Conservation (phyloP, 2,113 vertebrate species). For the Campylomormyrus tamandua region DNA sequence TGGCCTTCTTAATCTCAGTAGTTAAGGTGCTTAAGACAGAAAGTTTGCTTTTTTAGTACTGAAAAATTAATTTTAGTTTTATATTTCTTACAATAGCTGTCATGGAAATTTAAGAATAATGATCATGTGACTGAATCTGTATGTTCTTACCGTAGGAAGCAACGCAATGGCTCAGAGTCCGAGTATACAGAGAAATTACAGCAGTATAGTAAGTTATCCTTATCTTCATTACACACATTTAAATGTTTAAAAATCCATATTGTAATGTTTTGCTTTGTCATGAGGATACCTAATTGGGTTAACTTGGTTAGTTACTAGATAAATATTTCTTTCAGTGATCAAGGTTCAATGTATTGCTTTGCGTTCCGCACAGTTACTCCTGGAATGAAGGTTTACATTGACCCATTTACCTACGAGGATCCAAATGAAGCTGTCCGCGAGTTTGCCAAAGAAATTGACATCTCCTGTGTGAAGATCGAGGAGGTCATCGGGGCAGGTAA, state of each 20-base stretch:
- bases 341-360: neutral
- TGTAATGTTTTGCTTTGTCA: neutral
- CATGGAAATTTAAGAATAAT: neutral
- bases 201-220: conserved; percentile 81
- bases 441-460: conserved; percentile 97
- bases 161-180: conserved; percentile 77
- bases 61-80: neutral
- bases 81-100: neutral
- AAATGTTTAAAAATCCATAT: neutral
- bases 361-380: conserved; percentile 70
- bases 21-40: neutral
- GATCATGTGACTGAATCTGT: neutral
- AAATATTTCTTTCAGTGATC: neutral
- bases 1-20: neutral
- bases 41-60: neutral
- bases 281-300: neutral
- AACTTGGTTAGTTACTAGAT: neutral
- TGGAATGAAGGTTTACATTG: conserved; percentile 95
- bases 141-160: conserved; percentile 72
- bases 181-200: conserved; percentile 97
- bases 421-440: conserved; percentile 94
- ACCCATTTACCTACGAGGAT: conserved; percentile 96
- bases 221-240: neutral
- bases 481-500: conserved; percentile 97
- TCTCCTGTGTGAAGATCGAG: conserved; percentile 97